A percentile compares a stretch with the other conserved stretches of the same genome.
Conservation (phyloP, 2,113 vertebrate genomes). For the Engystomops pustulosus region DNA sequence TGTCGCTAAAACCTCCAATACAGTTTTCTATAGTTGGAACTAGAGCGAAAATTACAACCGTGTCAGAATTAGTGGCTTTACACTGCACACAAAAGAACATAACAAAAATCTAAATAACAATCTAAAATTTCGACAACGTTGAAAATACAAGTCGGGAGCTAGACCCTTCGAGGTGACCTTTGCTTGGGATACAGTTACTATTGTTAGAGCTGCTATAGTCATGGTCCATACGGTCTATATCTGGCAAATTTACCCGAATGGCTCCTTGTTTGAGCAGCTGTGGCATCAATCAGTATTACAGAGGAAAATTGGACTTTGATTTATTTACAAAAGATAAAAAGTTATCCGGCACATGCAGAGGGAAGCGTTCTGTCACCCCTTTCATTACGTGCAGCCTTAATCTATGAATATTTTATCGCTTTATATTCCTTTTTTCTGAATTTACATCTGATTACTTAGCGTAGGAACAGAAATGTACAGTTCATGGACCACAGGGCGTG, state of each 20-base stretch:
- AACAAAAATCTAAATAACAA: too few relatives aligned
- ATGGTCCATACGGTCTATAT: neutral
- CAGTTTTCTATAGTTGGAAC: too few relatives aligned
- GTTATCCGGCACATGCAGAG: neutral
- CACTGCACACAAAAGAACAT: too few relatives aligned
- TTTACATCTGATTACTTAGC: neutral
- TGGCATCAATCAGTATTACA: constrained; percentile 21
- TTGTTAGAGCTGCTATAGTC: neutral
- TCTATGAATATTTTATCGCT: neutral
- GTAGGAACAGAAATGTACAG: neutral
- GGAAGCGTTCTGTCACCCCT: neutral
- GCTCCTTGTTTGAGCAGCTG: constrained; percentile 54
- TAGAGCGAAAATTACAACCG: too few relatives aligned
- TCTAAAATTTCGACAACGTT: too few relatives aligned
- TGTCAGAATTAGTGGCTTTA: too few relatives aligned
- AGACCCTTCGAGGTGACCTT: neutral
- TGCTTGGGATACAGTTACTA: neutral
- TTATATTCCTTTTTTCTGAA: neutral
- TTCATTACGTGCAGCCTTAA: neutral
- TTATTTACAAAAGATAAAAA: constrained; percentile 51
- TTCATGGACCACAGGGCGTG: neutral
- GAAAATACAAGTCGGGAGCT: too few relatives aligned
- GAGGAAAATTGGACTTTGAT: constrained; percentile 47
- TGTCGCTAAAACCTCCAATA: too few relatives aligned
- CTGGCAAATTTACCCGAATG: neutral